A percentile compares a stretch with the other conserved stretches of the same genome.
Evolutionary conservation across 2,797 vertebrate species (phyloP).

Genomic region (Lithobates pipiens): DNA sequence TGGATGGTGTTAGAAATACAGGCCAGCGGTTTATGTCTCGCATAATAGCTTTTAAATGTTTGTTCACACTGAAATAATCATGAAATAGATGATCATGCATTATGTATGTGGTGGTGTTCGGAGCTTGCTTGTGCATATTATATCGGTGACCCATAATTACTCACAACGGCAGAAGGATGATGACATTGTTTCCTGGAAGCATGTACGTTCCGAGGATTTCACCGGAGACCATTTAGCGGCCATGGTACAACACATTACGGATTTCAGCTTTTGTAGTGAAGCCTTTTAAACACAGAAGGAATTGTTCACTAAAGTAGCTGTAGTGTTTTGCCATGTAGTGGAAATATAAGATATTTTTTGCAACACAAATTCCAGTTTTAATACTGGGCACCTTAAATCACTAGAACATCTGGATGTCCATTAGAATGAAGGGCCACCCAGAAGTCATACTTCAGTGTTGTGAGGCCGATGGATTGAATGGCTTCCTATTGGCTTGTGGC

Average conservation of each 20-base stretch:
- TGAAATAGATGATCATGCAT: conserved; percentile 30
- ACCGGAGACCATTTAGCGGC: conserved; percentile 16
- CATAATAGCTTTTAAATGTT: conserved; percentile 19
- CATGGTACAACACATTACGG: background rate
- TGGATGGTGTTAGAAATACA: background rate
- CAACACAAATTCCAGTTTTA: no score
- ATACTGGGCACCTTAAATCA: background rate
- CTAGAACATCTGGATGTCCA: background rate
- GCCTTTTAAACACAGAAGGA: background rate
- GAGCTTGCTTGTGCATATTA: background rate
- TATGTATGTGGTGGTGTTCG: conserved; percentile 25
- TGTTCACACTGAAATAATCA: conserved; percentile 21
- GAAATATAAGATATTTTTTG: background rate
- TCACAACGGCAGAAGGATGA: background rate
- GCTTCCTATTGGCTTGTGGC: no score
- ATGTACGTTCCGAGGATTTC: background rate
- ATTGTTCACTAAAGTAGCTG: background rate
- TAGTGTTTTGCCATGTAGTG: background rate
- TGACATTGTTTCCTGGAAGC: conserved; percentile 45
- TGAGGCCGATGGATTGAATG: no score
- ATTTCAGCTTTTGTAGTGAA: background rate
- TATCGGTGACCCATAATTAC: conserved; percentile 29
- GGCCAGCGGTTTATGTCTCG: background rate
- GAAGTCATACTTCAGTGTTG: no score
- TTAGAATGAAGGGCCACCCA: no score